Percentiles rank a stretch among this genome's conserved stretches.
Conservation (phyloP, 1,140 invertebrate species). For the Glomeris maerens region DNA sequence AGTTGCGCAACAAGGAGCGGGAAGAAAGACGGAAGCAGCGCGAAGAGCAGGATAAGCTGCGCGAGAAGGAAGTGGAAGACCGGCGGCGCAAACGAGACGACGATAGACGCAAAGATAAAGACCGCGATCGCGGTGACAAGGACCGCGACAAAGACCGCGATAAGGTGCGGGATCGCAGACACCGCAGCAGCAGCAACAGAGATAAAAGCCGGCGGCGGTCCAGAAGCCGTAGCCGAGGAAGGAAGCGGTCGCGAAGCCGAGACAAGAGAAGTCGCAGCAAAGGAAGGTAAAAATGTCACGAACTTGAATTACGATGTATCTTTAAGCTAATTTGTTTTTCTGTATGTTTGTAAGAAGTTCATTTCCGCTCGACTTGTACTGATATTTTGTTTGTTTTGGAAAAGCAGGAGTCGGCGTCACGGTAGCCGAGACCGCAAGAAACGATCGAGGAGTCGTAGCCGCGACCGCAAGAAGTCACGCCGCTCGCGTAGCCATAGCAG, state of each 20-base stretch:
- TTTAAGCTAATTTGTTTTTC: not conserved
- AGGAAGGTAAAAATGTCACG: not conserved
- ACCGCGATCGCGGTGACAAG: constrained; percentile 5
- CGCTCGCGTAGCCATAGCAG: not conserved
- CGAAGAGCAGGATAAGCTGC: constrained; percentile 11
- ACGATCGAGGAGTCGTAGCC: too few relatives aligned
- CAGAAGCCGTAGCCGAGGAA: constrained; percentile 19
- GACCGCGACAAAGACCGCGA: constrained; percentile 1
- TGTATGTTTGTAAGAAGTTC: not conserved
- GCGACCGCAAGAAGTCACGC: too few relatives aligned
- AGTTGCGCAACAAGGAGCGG: constrained; percentile 22
- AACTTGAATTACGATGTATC: not conserved
- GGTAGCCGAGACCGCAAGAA: not conserved
- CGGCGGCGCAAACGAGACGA: constrained; percentile 7
- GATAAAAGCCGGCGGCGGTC: constrained; percentile 7
- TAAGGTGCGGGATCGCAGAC: constrained; percentile 15
- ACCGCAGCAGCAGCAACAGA: constrained; percentile 10
- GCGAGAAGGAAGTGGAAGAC: constrained; percentile 21
- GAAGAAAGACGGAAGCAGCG: constrained; percentile 23
- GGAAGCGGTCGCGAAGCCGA: constrained; percentile 9
- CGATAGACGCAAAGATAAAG: too few relatives aligned
- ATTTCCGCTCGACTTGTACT: not conserved
- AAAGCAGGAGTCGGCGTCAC: too few relatives aligned
- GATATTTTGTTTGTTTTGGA: not conserved
- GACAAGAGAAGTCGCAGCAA: not conserved